Conservation (phyloP, 2,888 invertebrate genomes). For the Eristalinus sepulchralis region DNA sequence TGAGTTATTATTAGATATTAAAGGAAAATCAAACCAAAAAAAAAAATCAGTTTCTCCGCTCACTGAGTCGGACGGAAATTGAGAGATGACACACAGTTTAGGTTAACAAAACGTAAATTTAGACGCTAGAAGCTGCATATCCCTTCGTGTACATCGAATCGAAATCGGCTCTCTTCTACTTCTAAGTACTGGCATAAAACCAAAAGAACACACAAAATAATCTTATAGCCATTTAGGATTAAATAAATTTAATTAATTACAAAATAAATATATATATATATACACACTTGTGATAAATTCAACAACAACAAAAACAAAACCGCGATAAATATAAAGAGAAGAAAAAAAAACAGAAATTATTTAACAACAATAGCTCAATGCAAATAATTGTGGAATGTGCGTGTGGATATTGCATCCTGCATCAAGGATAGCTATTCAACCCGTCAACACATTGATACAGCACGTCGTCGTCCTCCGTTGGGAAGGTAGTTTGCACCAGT, state of each 20-base stretch:
- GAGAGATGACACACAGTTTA: conserved; percentile 69
- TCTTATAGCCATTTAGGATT: conserved; percentile 31
- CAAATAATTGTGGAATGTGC: conserved; percentile 67
- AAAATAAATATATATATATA: conserved; percentile 40
- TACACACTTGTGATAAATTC: conserved; percentile 49
- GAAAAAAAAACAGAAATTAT: conserved; percentile 30
- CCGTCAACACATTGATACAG: neutral
- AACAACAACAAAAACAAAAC: neutral
- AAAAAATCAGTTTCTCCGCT: conserved; percentile 37
- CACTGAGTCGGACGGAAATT: conserved; percentile 45
- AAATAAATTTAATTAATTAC: neutral
- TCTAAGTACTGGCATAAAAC: conserved; percentile 40
- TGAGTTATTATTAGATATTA: neutral
- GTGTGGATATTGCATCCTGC: conserved; percentile 61
- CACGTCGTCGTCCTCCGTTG: conserved; percentile 17
- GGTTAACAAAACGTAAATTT: conserved; percentile 71
- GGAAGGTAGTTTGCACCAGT: conserved; percentile 35
- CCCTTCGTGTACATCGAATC: conserved; percentile 67
- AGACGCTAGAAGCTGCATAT: conserved; percentile 66
- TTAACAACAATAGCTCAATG: conserved; percentile 74
- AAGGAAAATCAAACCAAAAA: neutral
- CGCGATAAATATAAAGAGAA: neutral
- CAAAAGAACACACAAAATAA: conserved; percentile 16
- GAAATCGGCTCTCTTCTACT: conserved; percentile 66
- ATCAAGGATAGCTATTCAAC: conserved; percentile 51